Evolutionary conservation across 1,140 invertebrate species (phyloP).

Genomic region (Phortica variegata): DNA sequence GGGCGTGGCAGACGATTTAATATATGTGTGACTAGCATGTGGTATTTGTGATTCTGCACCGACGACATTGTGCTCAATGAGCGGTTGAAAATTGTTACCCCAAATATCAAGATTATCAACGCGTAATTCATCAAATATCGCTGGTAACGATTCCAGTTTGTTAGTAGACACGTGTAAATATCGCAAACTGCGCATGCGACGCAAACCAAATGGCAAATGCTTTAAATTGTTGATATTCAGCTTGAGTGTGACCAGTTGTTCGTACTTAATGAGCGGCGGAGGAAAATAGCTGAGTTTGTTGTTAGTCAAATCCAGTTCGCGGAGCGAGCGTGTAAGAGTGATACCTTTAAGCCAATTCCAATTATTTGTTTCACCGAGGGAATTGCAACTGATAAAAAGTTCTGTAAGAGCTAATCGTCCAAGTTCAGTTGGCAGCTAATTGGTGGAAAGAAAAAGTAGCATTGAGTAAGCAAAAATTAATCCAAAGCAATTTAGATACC

Average conservation of each 20-base stretch:
- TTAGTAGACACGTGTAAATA: slow-evolving; percentile 59
- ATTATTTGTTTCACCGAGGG: slow-evolving; percentile 62
- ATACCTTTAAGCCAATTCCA: slow-evolving; percentile 68
- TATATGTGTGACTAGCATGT: not conserved
- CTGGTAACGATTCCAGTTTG: slow-evolving; percentile 59
- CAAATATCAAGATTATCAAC: slow-evolving; percentile 46
- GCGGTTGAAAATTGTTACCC: slow-evolving; percentile 41
- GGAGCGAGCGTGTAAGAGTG: slow-evolving; percentile 44
- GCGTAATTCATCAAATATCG: slow-evolving; percentile 35
- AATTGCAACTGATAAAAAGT: slow-evolving; percentile 72
- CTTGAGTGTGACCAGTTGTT: slow-evolving; percentile 63
- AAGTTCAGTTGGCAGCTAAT: slow-evolving; percentile 70
- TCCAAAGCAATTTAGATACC: slow-evolving; percentile 13
- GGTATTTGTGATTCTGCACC: slow-evolving; percentile 10
- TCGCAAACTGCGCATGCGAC: slow-evolving; percentile 62
- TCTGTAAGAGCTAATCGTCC: slow-evolving; percentile 67
- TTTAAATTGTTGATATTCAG: slow-evolving; percentile 65
- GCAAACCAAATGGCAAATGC: slow-evolving; percentile 63
- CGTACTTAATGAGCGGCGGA: slow-evolving; percentile 53
- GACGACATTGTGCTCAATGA: slow-evolving; percentile 22
- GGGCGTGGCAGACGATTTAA: slow-evolving; percentile 4
- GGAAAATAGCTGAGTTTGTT: slow-evolving; percentile 46
- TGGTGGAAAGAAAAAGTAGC: slow-evolving; percentile 1
- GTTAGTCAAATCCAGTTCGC: slow-evolving; percentile 41
- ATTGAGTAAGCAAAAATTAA: not conserved